Evolutionary conservation across 2,113 vertebrate species (phyloP), one percentile per base, ranked within the genome.

Genomic region (Lipophrys pholis): DNA sequence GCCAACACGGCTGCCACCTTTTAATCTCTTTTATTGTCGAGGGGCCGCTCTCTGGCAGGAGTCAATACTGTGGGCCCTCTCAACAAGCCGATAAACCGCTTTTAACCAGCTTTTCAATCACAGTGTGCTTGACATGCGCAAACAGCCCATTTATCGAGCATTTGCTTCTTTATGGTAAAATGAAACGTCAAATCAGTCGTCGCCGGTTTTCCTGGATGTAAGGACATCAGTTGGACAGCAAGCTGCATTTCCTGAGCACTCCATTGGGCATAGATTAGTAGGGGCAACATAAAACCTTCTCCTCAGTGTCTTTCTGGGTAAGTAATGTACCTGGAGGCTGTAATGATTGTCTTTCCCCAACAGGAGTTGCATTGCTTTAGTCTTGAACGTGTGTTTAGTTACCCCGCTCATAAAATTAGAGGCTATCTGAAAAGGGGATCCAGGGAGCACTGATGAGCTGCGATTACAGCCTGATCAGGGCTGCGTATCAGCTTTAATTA

Each of bases 1-100:
- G 21, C 46, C 57, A 73, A 74, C 68, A 68, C 38, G 15, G 60
- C 17, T 46, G n/a, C 62, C 11, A 72, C 78, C 78, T 67, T 78
- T 58, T 74, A 6, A 82, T 65, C 75, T 66, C 42, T 49, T 49
- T 76, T 11, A 30, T 11, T 38, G 56, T 64, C 50, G 36, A 0
- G 41, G 6, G 69, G 54, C 17, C n/a, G 41, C 12, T 62, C 43
- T 35, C 0, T 49, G 45, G 6, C 39, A 15, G 7, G 0, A 53
- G 17, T 76, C 78, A 53, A 42, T 71, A 30, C 0, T 1, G 11
- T 56, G 5, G 48, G 41, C n/a, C 35, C 21, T 48, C 11, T 52
- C 12, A 21, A 38, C 12, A 5, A 16, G 16, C 45, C 1, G 7
- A 59, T 60, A 39, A 54, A 57, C 17, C 17, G 43, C 51, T 55